Base-by-base conservation (phyloP, 1,140 invertebrate species). In the Anthonomus grandis region DNA sequence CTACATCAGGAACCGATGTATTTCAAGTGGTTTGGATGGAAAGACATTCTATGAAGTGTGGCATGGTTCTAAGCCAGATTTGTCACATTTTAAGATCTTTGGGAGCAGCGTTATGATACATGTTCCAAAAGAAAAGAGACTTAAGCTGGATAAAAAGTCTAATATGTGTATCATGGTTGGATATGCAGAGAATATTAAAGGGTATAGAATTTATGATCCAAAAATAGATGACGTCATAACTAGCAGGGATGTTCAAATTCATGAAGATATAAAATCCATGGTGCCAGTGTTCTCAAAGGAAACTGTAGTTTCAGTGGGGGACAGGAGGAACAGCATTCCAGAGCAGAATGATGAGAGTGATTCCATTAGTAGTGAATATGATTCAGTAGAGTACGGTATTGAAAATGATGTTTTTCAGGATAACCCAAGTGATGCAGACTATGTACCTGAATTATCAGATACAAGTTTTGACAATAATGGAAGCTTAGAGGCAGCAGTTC, bases 61-160 rank as follows among this genome's bases (percentile, higher is more conserved):
- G 63, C 38, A 22, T 15, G 53, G 47, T 8, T 57, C 41, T 23
- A 69, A 70, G 60, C 65, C 66, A 23, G 55, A 70, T 60, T 24
- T 70, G 10, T 61, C 44, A 44, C 36, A 70, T 62, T 21, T 72
- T 12, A 56, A 64, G 52, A 54, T 70, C 23, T 69, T 71, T 67
- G 67, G 68, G n/a, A n/a, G n/a, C n/a, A n/a, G n/a, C n/a, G 60
- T 47, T 1, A 70, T 70, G 67, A 64, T 70, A 1, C 68, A 69
- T 46, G 44, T 70, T 1, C 60, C 66, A 24, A 66, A 70, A 64
- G 49, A 55, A 41, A 66, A 58, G 45, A 38, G 62, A 24, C 10
- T 15, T 8, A 72, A 72, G 47, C 65, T 61, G 42, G 49, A 62
- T 24, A 60, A 59, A 47, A 66, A 65, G 39, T 46, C 67, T 10